Evolutionary conservation across 2,888 invertebrate genomes (phyloP), one percentile per base, ranked within the genome.

Genomic region (Ennomos quercinarius): DNA sequence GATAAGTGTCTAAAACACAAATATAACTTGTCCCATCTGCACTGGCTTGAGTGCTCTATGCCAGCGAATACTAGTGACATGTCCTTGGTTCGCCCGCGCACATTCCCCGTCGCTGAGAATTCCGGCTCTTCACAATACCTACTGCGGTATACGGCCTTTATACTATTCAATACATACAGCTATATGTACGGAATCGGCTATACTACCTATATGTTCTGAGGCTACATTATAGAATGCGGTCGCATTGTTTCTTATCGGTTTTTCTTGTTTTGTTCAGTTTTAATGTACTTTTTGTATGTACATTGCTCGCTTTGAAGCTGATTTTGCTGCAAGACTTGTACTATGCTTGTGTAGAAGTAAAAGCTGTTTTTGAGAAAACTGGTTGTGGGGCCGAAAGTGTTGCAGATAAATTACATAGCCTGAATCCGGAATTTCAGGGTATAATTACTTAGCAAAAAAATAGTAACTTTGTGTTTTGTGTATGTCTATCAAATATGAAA

Each of bases 11-110:
- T n/a, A n/a, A n/a, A n/a, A n/a, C n/a, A n/a, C n/a, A n/a, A n/a
- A n/a, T n/a, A n/a, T n/a, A n/a, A n/a, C n/a, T n/a, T n/a, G n/a
- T n/a, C 40, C 47, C 48, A 57, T 61, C 61, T 52, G 51, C 41
- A 51, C 51, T 17, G 42, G 0, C 27, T 6, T 5, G 27, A 6
- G 10, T 61, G 61, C 45, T 61, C 57, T 58, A 43, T 59, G 59
- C 6, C 47, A 42, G 43, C 61, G 46, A 48, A 55, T 67, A 55
- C 43, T 48, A 52, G 47, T 12, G 27, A 38, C 35, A 38, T 72
- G 87, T 84, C 87, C 87, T 87, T 86, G 86, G 73, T 68, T 74
- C 76, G 76, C 78, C 72, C 53, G 77, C 78, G 78, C 74, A 82
- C 84, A 81, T 84, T 86, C 86, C 81, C 82, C 77, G 73, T 60